Conservation (phyloP, 92 coral and sea anemone genomes). For the Zoanthus gigantus region DNA sequence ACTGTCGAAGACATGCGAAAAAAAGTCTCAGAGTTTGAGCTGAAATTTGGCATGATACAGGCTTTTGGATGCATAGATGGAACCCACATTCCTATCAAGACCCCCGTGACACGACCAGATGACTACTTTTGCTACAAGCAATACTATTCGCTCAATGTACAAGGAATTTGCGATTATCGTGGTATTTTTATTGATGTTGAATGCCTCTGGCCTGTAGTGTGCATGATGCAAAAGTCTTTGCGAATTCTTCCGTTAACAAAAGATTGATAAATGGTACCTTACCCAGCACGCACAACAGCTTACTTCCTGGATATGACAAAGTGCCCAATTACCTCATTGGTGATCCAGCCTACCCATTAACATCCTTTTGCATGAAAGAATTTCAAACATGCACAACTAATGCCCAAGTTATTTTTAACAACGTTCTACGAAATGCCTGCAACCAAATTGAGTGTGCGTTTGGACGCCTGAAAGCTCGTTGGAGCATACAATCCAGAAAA, state of each 20-base stretch:
- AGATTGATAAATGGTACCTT: conserved; percentile 31
- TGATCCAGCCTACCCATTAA: conserved; percentile 17
- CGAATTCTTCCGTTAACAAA: conserved; percentile 47
- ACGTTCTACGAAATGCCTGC: conserved; percentile 16
- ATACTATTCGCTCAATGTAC: conserved; percentile 15
- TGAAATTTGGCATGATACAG: conserved; percentile 44
- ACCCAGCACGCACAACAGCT: not conserved
- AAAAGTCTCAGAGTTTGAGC: conserved; percentile 38
- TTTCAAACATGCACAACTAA: conserved; percentile 49
- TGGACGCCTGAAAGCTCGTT: conserved; percentile 38
- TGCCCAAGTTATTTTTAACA: conserved; percentile 40
- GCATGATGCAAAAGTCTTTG: conserved; percentile 55
- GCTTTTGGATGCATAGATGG: conserved; percentile 54
- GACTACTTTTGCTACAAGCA: conserved; percentile 46
- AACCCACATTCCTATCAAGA: not conserved
- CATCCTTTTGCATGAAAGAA: conserved; percentile 42
- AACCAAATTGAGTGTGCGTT: conserved; percentile 37
- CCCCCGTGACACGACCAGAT: conserved; percentile 6
- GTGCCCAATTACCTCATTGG: conserved; percentile 45
- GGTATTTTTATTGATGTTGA: conserved; percentile 51
- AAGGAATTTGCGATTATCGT: conserved; percentile 41
- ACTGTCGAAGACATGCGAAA: conserved; percentile 33
- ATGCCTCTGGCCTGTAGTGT: conserved; percentile 56
- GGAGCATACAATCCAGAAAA: conserved; percentile 36
- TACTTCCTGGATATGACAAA: conserved; percentile 35